These are phyloP conservation scores for Lordiphosa mommai DNA, from an alignment of 1,140 invertebrate species.

Conservation along the genomic window DNA sequence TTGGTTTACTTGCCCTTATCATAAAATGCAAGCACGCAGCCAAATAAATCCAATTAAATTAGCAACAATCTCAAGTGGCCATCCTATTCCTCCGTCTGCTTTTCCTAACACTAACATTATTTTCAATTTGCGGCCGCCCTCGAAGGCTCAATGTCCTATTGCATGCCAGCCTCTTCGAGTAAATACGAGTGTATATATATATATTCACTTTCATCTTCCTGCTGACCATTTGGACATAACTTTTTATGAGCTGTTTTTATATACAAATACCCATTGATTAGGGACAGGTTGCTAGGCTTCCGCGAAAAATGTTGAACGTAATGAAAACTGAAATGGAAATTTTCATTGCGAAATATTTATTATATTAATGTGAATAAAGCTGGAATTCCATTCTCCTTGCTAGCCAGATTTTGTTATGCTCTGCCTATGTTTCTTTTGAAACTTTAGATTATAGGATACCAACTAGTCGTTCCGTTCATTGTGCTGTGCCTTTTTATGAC, in stretches of 20 bases:
- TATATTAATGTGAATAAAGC: too few species aligned
- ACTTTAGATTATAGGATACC: too few species aligned
- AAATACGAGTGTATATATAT: neutral
- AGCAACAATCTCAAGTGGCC: conserved; percentile 51
- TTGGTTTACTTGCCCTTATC: conserved; percentile 20
- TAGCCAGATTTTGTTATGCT: too few species aligned
- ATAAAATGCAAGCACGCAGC: conserved; percentile 48
- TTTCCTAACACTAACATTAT: conserved; percentile 29
- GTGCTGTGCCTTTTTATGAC: neutral
- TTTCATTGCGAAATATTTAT: neutral
- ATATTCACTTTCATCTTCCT: conserved; percentile 17
- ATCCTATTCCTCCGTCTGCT: neutral
- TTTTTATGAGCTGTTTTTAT: conserved; percentile 29
- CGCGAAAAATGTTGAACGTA: too few species aligned
- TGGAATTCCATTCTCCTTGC: too few species aligned
- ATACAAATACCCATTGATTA: neutral
- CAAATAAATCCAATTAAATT: conserved; percentile 55
- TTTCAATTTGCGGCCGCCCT: conserved; percentile 32
- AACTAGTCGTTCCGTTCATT: neutral
- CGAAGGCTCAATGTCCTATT: neutral
- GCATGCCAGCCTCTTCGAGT: neutral
- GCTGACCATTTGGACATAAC: conserved; percentile 11
- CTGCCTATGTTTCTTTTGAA: too few species aligned
- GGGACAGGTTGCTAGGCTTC: neutral
- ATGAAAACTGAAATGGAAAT: too few species aligned